Percentiles rank a stretch among this genome's conserved stretches.
phyloP scores from a whole-genome alignment of 2,113 vertebrate genomes.

The Oreochromis aureus region DNA sequence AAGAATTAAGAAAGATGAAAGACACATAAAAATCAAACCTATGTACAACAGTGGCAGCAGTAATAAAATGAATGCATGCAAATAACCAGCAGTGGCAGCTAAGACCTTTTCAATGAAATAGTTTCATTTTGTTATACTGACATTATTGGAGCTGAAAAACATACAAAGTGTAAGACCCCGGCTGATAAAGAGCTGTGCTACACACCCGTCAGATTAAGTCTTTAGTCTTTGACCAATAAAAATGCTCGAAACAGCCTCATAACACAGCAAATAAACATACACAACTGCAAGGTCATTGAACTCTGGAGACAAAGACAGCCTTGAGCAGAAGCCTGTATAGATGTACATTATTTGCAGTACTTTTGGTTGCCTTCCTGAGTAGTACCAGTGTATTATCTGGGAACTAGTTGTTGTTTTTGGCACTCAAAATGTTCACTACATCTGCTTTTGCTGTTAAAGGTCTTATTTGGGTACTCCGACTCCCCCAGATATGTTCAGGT shows the following conservation, averaged over 20 bases:
- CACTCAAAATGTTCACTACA: neutral
- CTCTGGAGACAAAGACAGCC: neutral
- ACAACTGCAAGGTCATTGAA: conserved; percentile 13
- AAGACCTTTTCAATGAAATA: neutral
- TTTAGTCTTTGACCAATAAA: neutral
- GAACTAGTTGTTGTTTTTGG: neutral
- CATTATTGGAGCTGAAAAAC: neutral
- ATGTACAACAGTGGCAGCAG: fast-evolving
- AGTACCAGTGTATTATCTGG: neutral
- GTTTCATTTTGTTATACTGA: neutral
- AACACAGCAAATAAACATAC: neutral
- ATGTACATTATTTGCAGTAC: neutral
- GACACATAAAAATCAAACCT: neutral
- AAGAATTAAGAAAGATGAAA: neutral
- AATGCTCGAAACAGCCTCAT: neutral
- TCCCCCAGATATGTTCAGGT: neutral
- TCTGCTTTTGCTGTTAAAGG: conserved; percentile 21
- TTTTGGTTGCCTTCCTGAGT: neutral
- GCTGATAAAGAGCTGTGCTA: neutral
- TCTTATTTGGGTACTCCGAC: neutral
- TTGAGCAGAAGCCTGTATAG: neutral
- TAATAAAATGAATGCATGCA: neutral
- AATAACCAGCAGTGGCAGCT: neutral
- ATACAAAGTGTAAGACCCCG: neutral
- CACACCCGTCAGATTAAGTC: neutral